Conservation (phyloP, 2,888 invertebrate genomes). For the Dryobotodes eremita region DNA sequence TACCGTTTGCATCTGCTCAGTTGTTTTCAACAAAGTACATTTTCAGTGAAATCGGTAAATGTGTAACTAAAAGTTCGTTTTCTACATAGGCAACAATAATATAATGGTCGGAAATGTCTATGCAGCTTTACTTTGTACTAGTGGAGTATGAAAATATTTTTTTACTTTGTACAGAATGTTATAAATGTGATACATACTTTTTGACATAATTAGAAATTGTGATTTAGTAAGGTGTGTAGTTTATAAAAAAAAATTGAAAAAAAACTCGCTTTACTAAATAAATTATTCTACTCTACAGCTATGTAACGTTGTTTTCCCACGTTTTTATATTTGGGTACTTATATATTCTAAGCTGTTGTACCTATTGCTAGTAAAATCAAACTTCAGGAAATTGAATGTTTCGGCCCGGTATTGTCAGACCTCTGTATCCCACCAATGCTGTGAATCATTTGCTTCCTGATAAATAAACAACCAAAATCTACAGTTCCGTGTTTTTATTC, state of each 20-base stretch:
- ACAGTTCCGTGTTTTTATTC: constrained; percentile 72
- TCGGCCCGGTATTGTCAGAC: constrained; percentile 88
- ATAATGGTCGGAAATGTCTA: constrained; percentile 72
- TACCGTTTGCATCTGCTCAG: constrained; percentile 67
- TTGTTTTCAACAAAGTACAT: constrained; percentile 69
- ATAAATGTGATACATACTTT: constrained; percentile 90
- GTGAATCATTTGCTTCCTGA: constrained; percentile 91
- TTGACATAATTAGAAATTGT: constrained; percentile 90
- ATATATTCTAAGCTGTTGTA: constrained; percentile 88
- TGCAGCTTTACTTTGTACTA: constrained; percentile 87
- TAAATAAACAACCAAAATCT: constrained; percentile 90
- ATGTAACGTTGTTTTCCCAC: constrained; percentile 86
- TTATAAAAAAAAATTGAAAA: constrained; percentile 80
- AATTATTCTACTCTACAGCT: constrained; percentile 83
- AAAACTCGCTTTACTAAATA: constrained; percentile 88
- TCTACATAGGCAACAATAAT: constrained; percentile 71
- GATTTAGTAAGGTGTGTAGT: constrained; percentile 90
- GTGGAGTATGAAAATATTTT: constrained; percentile 88
- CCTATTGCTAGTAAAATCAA: constrained; percentile 82
- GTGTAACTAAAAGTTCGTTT: constrained; percentile 68
- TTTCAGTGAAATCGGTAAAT: constrained; percentile 65
- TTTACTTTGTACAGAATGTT: constrained; percentile 90
- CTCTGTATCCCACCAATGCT: constrained; percentile 90
- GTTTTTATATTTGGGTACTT: constrained; percentile 89
- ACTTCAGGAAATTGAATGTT: constrained; percentile 85